These are phyloP conservation scores for Phoeniculus purpureus DNA, from an alignment of 2,797 vertebrate species.

Conservation along the genomic window DNA sequence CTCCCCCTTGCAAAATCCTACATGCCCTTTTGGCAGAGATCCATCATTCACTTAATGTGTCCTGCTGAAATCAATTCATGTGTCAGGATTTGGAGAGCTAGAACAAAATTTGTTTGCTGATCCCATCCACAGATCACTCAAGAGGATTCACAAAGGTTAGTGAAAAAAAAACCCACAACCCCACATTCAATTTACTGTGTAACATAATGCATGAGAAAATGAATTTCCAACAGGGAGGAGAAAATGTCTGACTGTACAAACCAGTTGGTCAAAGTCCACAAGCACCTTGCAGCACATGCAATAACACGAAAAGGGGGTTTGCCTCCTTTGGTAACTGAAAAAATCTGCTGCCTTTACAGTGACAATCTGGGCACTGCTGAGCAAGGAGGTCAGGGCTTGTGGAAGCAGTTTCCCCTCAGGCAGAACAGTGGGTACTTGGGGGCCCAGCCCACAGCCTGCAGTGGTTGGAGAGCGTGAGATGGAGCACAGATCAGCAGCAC, in stretches of 20 bases:
- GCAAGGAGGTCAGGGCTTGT: neutral
- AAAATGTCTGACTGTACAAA: neutral
- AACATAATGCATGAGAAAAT: slow-evolving; percentile 27
- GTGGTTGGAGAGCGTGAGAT: fast-evolving
- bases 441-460: neutral
- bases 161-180: neutral
- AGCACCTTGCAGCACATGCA: neutral
- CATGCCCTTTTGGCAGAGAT: slow-evolving; percentile 63
- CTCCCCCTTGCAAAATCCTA: slow-evolving; percentile 47
- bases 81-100: slow-evolving; percentile 53
- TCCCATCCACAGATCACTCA: slow-evolving; percentile 62
- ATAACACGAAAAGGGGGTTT: neutral
- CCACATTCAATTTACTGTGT: slow-evolving; percentile 12
- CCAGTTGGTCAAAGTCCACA: neutral
- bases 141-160: slow-evolving; percentile 51
- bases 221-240: neutral
- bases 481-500: fast-evolving
- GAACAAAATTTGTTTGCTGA: slow-evolving; percentile 64
- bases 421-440: fast-evolving
- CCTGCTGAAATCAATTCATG: slow-evolving; percentile 61
- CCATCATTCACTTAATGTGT: slow-evolving; percentile 63
- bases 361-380: neutral
- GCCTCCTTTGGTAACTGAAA: neutral
- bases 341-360: fast-evolving
- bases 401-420: fast-evolving